phyloP scores from a whole-genome alignment of 2,797 vertebrate genomes.

The Myripristis jacobus region DNA sequence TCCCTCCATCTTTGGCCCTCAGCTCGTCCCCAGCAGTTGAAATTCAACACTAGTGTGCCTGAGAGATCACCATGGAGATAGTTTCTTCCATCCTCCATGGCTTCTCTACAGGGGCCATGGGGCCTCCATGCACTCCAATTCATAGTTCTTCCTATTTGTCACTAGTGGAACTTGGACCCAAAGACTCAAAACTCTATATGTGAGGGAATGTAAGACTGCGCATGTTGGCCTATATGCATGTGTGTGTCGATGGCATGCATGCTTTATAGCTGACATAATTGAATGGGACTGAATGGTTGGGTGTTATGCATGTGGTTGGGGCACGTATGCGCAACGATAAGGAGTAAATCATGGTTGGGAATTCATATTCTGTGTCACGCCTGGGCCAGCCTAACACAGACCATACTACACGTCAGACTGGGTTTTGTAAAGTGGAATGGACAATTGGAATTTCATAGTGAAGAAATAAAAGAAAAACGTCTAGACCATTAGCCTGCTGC shows the following conservation, averaged over 20 bases:
- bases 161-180: not conserved
- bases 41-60: conserved; percentile 73
- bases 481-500: not conserved
- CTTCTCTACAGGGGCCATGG: conserved; percentile 40
- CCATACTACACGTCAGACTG: not conserved
- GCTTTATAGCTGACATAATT: conserved; percentile 8
- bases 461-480: not conserved
- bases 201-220: not conserved
- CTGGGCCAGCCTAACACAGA: not conserved
- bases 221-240: conserved; percentile 2
- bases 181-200: too few species aligned
- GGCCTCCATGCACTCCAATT: conserved; percentile 29
- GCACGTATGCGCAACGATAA: not conserved
- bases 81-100: conserved; percentile 63
- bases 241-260: not conserved
- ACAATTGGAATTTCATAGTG: conserved; percentile 2
- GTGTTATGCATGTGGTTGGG: not conserved
- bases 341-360: not conserved
- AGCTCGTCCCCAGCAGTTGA: conserved; percentile 68
- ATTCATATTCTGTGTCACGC: not conserved
- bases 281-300: not conserved
- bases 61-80: conserved; percentile 72
- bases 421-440: not conserved
- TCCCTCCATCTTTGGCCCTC: conserved; percentile 62
- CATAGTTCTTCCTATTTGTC: not conserved